These are phyloP conservation scores for Tapirus terrestris DNA, from an alignment of 2,113 vertebrate species.

Conservation along the genomic window DNA sequence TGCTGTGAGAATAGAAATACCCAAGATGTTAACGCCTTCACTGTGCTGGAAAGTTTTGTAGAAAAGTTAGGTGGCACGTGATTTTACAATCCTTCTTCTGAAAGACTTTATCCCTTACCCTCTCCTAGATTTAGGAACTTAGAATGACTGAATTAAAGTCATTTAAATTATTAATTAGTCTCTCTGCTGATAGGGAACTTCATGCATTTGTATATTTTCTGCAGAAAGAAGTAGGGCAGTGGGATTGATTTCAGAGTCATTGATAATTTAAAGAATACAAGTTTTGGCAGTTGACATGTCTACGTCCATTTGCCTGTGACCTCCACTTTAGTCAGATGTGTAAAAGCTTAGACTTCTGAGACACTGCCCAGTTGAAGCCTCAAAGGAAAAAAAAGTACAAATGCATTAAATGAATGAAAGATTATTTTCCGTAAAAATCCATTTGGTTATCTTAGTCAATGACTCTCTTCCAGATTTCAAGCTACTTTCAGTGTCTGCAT, in stretches of 20 bases:
- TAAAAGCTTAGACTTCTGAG: conserved; percentile 6
- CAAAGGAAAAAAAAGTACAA: neutral
- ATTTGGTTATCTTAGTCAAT: neutral
- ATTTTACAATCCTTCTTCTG: neutral
- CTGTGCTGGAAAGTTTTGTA: neutral
- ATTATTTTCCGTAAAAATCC: neutral
- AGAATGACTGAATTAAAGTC: neutral
- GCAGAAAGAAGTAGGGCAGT: neutral
- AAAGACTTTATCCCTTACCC: neutral
- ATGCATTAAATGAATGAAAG: neutral
- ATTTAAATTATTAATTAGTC: neutral
- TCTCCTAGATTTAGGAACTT: neutral
- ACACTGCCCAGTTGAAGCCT: neutral
- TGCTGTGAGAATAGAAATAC: neutral
- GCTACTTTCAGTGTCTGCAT: conserved; percentile 48
- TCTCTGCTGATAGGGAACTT: neutral
- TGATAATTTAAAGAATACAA: neutral
- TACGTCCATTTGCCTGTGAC: neutral
- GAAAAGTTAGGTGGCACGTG: neutral
- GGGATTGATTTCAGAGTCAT: neutral
- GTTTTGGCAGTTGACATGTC: neutral
- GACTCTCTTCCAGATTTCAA: neutral
- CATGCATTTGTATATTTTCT: neutral
- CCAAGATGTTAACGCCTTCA: neutral
- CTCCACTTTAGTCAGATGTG: neutral